Evolutionary conservation across 2,888 invertebrate species (phyloP), one percentile per base, ranked within the genome.

Genomic region (Apotomis betuletana): DNA sequence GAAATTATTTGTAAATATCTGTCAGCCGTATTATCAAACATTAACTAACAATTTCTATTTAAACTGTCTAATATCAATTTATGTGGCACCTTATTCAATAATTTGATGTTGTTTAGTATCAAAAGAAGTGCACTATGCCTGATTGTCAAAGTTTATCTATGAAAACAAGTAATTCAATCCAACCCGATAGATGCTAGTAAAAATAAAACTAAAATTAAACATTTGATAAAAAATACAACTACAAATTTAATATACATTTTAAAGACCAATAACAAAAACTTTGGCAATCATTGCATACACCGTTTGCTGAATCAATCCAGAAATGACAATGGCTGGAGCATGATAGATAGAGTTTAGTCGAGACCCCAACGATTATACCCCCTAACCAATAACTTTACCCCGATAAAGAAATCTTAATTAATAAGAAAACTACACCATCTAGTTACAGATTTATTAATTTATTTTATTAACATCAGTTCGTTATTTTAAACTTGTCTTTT

Each of bases 101-200:
- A 80, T 73, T 87, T 76, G 85, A 85, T 88, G 87, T 88, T 84
- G 87, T 88, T 79, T 83, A 80, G 81, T 80, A 78, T 79, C 79
- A 69, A 71, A 57, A 15, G 3, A 58, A 60, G 13, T 65, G 74
- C 73, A 74, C 46, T 74, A 67, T 64, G 69, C 72, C 72, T 67
- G 68, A 65, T 49, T 55, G 58, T 64, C 60, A 67, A 73, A 75
- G 75, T 75, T 74, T 41, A 4, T 41, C 41, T 41, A 41, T 41
- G 6, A 41, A 41, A 6, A 41, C 6, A 27, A 27, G 27, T 27
- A 27, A 27, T 27, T 27, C 27, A 27, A 27, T 27, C 2, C 27
- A 27, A 27, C 27, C 27, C 27, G 27, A 27, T 27, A 1, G 2
- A 27, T 27, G 27, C 2, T 27, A 27, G 27, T 15, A 49, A 36